Percentiles rank a stretch among this genome's conserved stretches.
phyloP scores from a whole-genome alignment of 2,113 vertebrate genomes.

The Arothron firmamentum region DNA sequence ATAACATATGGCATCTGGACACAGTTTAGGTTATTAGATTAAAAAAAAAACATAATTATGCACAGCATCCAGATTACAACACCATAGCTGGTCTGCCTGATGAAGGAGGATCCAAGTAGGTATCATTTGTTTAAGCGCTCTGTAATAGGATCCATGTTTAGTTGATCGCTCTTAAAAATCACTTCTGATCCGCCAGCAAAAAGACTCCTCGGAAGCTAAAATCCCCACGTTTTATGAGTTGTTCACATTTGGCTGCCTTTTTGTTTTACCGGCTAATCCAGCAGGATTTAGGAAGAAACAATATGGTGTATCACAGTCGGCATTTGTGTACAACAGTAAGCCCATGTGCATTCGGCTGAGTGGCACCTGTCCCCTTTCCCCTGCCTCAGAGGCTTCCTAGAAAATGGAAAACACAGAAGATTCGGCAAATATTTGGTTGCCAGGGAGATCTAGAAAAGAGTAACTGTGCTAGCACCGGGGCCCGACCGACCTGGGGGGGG shows the following conservation, averaged over 20 bases:
- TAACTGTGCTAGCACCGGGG: slow-evolving; percentile 69
- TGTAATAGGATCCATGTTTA: slow-evolving; percentile 29
- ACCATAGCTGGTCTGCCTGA: not conserved
- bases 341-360: slow-evolving; percentile 65
- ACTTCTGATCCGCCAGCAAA: slow-evolving; percentile 47
- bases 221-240: slow-evolving; percentile 40
- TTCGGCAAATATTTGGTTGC: slow-evolving; percentile 69
- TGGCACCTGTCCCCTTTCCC: slow-evolving; percentile 65
- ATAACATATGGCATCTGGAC: too few relatives aligned
- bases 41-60: not conserved
- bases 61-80: slow-evolving; percentile 13
- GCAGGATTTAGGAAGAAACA: slow-evolving; percentile 59
- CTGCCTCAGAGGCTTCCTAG: slow-evolving; percentile 53
- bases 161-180: slow-evolving; percentile 39
- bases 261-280: slow-evolving; percentile 64
- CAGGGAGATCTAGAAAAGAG: slow-evolving; percentile 76
- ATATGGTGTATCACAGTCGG: slow-evolving; percentile 64
- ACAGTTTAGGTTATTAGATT: too few relatives aligned
- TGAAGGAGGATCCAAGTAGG: slow-evolving; percentile 15
- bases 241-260: slow-evolving; percentile 60
- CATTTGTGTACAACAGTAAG: slow-evolving; percentile 63
- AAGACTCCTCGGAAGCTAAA: slow-evolving; percentile 33
- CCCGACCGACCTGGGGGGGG: slow-evolving; percentile 54
- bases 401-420: slow-evolving; percentile 58
- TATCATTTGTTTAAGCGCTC: slow-evolving; percentile 13